Conservation (phyloP, 2,113 vertebrate species). For the Lampris megalopsis region DNA sequence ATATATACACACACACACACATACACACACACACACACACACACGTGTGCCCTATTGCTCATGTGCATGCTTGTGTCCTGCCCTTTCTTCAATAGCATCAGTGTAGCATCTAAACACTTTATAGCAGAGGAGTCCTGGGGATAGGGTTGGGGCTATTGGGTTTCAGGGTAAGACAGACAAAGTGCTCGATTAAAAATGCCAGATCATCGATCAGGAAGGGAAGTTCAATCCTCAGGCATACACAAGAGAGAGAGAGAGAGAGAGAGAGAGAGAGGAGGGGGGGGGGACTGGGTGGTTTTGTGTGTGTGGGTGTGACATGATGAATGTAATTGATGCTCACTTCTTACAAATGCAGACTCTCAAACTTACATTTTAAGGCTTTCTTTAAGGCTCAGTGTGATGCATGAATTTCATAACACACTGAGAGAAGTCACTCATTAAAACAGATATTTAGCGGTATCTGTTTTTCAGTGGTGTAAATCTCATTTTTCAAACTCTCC, state of each 20-base stretch:
- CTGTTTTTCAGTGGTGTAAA: no score
- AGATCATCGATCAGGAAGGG: conserved; percentile 54
- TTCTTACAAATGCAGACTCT: no score
- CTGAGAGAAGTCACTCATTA: no score
- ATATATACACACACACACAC: neutral
- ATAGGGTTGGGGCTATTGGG: conserved; percentile 32
- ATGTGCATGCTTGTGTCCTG: neutral
- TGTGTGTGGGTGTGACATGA: neutral
- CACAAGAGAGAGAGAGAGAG: conserved; percentile 4
- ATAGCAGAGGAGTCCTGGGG: neutral
- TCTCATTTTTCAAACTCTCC: no score
- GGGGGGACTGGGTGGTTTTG: neutral
- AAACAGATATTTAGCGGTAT: no score
- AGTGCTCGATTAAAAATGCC: conserved; percentile 52
- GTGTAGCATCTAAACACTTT: conserved; percentile 8
- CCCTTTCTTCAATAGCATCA: neutral
- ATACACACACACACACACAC: neutral
- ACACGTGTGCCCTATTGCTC: conserved; percentile 11
- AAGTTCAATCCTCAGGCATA: conserved; percentile 24
- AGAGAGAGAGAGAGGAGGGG: neutral
- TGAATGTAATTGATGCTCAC: no score
- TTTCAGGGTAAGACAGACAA: conserved; percentile 46
- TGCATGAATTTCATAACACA: no score
- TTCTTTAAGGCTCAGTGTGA: no score
- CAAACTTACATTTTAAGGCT: no score